Evolutionary conservation across 2,797 vertebrate genomes (phyloP).

Genomic region (Botia kubotai): DNA sequence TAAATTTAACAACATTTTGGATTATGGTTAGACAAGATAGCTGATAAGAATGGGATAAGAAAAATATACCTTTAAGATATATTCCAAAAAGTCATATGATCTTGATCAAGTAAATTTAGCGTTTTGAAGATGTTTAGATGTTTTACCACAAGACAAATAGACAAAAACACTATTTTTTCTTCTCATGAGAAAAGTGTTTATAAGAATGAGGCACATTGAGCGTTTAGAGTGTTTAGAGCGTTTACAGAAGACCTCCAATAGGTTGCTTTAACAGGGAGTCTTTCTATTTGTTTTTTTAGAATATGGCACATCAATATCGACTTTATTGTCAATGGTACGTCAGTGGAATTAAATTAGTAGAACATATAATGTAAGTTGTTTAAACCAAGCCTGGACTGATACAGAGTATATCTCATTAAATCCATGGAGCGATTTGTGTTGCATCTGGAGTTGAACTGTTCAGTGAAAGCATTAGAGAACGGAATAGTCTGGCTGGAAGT

Average conservation of each 20-base stretch:
- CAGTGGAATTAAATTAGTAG: conserved; percentile 27
- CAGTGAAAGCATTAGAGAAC: conserved; percentile 61
- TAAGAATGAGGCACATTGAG: no score
- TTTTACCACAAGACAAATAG: no score
- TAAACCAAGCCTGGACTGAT: conserved; percentile 47
- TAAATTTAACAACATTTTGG: no score
- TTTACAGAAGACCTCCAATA: no score
- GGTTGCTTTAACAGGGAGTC: neutral
- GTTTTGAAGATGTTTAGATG: no score
- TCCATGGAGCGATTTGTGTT: conserved; percentile 49
- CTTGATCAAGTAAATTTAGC: no score
- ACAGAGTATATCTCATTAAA: conserved; percentile 55
- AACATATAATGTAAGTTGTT: conserved; percentile 30
- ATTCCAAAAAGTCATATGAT: no score
- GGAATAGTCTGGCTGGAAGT: conserved; percentile 61
- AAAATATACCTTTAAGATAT: no score
- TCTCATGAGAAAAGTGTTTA: neutral
- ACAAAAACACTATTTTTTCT: no score
- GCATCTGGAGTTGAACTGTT: conserved; percentile 31
- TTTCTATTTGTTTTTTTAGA: conserved; percentile 10
- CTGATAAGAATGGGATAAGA: no score
- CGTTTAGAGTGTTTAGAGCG: no score
- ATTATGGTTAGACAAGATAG: no score
- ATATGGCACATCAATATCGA: conserved; percentile 19
- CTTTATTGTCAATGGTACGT: conserved; percentile 8